Conservation (phyloP, 1,140 invertebrate genomes). For the Cataglyphis hispanica region DNA sequence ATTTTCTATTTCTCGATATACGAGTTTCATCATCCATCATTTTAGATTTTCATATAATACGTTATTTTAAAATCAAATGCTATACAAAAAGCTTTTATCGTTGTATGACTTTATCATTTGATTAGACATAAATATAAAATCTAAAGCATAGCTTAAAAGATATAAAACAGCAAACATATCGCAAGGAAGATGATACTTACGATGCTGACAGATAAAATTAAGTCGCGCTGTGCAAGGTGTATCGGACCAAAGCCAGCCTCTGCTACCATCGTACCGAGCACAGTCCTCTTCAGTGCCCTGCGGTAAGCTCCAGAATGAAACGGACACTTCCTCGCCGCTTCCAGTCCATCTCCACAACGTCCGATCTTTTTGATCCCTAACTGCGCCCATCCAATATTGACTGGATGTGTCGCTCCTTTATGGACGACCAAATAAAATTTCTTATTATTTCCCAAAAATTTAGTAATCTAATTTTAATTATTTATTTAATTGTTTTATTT, state of each 20-base stretch:
- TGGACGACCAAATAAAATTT: slow-evolving; percentile 12
- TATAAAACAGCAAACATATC: background rate
- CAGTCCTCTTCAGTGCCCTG: slow-evolving; percentile 93
- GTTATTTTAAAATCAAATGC: too few species aligned
- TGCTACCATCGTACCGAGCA: slow-evolving; percentile 96
- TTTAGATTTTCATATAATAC: background rate
- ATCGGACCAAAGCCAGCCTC: slow-evolving; percentile 98
- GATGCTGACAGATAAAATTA: slow-evolving; percentile 98
- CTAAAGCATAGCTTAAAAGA: background rate
- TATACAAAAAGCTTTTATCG: background rate
- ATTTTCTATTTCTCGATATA: background rate
- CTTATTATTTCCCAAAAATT: too few species aligned
- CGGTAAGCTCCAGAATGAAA: slow-evolving; percentile 97
- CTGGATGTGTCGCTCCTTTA: slow-evolving; percentile 94
- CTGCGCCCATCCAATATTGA: slow-evolving; percentile 97
- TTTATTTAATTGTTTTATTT: too few species aligned
- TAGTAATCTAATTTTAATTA: too few species aligned
- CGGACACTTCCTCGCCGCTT: slow-evolving; percentile 94
- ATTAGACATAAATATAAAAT: background rate
- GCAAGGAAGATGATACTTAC: slow-evolving; percentile 88
- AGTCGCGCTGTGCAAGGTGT: slow-evolving; percentile 94
- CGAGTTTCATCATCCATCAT: slow-evolving; percentile 7
- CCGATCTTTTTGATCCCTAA: slow-evolving; percentile 92
- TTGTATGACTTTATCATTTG: background rate
- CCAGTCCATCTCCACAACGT: slow-evolving; percentile 96